Conservation (phyloP, 1,140 invertebrate species). For the Pachypeltis micranthus region DNA sequence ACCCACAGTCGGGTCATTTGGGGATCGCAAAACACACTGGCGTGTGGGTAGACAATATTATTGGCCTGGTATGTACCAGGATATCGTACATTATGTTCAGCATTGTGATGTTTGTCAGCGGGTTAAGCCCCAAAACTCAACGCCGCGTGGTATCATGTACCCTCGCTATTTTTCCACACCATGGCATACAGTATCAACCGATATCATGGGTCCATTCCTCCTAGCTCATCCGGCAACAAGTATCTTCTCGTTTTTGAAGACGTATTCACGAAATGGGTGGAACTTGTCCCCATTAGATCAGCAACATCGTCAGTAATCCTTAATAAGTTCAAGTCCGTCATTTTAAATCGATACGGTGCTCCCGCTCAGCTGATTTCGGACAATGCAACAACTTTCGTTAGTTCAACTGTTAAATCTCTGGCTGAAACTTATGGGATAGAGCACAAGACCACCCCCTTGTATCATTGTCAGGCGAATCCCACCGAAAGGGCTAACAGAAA, state of each 20-base stretch:
- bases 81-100: no score
- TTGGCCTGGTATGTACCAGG: no score
- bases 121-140: no score
- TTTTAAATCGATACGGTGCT: no score
- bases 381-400: not conserved
- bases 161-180: not conserved
- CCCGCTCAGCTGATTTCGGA: not conserved
- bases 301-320: not conserved
- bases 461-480: no score
- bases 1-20: not conserved
- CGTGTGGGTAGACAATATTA: not conserved
- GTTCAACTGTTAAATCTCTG: no score
- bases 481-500: not conserved
- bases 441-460: not conserved
- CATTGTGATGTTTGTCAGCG: no score
- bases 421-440: not conserved
- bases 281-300: not conserved
- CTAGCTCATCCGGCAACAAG: not conserved
- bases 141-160: not conserved
- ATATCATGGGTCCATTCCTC: not conserved
- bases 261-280: no score
- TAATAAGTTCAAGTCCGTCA: no score
- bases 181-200: not conserved
- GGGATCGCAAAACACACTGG: not conserved
- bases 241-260: no score